phyloP scores from a whole-genome alignment of 2,113 vertebrate genomes.

The Boleophthalmus pectinirostris region DNA sequence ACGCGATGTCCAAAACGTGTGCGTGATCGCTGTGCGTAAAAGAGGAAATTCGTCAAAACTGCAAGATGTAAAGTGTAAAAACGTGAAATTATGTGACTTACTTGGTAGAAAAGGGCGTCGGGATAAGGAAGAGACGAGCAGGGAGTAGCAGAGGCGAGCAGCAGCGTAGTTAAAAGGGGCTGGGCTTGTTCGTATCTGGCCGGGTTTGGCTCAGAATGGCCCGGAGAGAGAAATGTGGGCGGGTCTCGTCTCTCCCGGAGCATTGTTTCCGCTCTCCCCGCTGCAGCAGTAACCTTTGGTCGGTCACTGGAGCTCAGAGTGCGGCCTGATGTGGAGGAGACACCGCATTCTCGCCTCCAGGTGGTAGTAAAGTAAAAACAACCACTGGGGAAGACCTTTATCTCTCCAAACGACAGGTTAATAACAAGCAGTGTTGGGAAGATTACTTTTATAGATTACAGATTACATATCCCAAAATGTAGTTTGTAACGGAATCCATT shows the following conservation, averaged over 20 bases:
- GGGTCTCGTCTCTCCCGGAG: slow-evolving; percentile 48
- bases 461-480: no score
- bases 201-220: not conserved
- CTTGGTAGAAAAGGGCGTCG: not conserved
- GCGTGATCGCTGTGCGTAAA: not conserved
- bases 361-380: not conserved
- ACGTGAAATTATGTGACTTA: slow-evolving; percentile 29
- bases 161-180: not conserved
- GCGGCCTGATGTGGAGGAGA: slow-evolving; percentile 1
- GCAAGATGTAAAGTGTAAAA: not conserved
- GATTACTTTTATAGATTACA: no score
- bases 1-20: not conserved
- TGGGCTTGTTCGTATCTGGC: not conserved
- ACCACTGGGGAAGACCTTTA: not conserved
- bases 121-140: slow-evolving; percentile 38
- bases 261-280: slow-evolving; percentile 40
- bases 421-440: no score
- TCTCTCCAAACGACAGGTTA: not conserved
- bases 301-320: not conserved
- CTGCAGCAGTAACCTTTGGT: slow-evolving; percentile 25
- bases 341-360: not conserved
- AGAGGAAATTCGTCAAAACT: not conserved
- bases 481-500: no score
- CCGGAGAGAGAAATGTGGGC: slow-evolving; percentile 41
- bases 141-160: not conserved